Evolutionary conservation across 2,797 vertebrate species (phyloP).

Genomic region (Syngnathus rostellatus): DNA sequence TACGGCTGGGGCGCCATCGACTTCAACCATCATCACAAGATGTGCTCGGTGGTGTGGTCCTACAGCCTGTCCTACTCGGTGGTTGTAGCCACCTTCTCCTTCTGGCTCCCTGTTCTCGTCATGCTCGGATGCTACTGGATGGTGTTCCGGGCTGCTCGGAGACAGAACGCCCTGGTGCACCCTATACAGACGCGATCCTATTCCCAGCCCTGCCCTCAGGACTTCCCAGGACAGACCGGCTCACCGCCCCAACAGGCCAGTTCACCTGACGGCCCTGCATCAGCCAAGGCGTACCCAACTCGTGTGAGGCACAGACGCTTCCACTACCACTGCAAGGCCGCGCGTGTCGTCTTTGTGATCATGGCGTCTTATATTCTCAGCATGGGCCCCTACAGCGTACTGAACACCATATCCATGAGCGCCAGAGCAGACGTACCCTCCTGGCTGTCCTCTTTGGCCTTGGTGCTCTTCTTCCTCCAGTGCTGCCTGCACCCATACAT

Average conservation of each 20-base stretch:
- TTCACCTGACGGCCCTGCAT: conserved; percentile 45
- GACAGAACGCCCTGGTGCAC: conserved; percentile 82
- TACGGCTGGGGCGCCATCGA: conserved; percentile 81
- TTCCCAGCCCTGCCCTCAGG: conserved; percentile 49
- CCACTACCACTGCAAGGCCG: conserved; percentile 84
- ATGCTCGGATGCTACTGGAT: conserved; percentile 85
- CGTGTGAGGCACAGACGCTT: conserved; percentile 69
- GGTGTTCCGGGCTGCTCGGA: conserved; percentile 79
- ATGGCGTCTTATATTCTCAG: conserved; percentile 83
- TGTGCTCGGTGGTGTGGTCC: conserved; percentile 81
- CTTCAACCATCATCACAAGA: conserved; percentile 72
- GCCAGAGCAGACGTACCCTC: conserved; percentile 63
- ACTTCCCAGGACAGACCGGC: conserved; percentile 53
- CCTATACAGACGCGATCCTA: conserved; percentile 67
- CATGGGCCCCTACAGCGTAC: conserved; percentile 81
- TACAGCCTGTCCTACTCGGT: conserved; percentile 77
- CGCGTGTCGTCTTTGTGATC: conserved; percentile 82
- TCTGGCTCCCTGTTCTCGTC: conserved; percentile 76
- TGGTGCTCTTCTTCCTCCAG: conserved; percentile 84
- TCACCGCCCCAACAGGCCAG: conserved; percentile 47
- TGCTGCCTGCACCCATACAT: conserved; percentile 85
- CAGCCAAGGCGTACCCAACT: conserved; percentile 57
- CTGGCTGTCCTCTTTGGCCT: conserved; percentile 75
- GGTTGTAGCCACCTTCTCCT: conserved; percentile 73
- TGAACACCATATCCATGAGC: conserved; percentile 74